Base-by-base conservation (phyloP, 2,113 vertebrate genomes). In the Varanus salvator region DNA sequence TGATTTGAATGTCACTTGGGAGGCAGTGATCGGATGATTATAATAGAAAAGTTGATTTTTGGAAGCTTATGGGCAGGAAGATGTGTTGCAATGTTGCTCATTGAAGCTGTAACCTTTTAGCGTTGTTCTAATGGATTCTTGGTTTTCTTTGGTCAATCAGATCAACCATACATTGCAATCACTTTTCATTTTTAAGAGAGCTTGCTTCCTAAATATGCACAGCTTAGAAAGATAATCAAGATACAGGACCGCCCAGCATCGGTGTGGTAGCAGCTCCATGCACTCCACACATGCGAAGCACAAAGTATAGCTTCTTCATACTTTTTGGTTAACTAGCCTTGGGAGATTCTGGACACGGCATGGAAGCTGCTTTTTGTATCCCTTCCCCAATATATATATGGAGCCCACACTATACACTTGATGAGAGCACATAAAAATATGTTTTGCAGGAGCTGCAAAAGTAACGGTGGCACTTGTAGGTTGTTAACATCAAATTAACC, bases 341-440 rank as follows among this genome's bases (percentile, higher is more conserved):
- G 68, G 85, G 68, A 76, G 38, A 4, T 29, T 89, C 88, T 68
- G 88, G 38, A 85, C 86, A 5, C 88, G 78, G 80, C 69, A 85
- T 84, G 29, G 29, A 19, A 17, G 50, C 5, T 87, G 48, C 87
- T 71, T 95, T 96, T 96, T 8, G n/a, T 12, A 23, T 52, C 57
- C 57, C 84, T 93, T 95, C 85, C 90, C 93, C 91, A 91, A 60
- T 96, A 93, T 94, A 91, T 96, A 96, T 97, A 94, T 95, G 94
- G 68, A n/a, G 83, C 83, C 38, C 90, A 5, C 29, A 50, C 84
- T 95, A 90, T 95, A 91, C 57, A 89, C 54, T 50, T 84, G 29
- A 34, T 64, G 50, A 66, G 71, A 76, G 54, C 38, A 76, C 54
- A 91, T 66, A 80, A 94, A 92, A 92, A 87, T 94, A 31, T 90